Evolutionary conservation across 2,888 invertebrate species (phyloP).

Genomic region (Amiota communis): DNA sequence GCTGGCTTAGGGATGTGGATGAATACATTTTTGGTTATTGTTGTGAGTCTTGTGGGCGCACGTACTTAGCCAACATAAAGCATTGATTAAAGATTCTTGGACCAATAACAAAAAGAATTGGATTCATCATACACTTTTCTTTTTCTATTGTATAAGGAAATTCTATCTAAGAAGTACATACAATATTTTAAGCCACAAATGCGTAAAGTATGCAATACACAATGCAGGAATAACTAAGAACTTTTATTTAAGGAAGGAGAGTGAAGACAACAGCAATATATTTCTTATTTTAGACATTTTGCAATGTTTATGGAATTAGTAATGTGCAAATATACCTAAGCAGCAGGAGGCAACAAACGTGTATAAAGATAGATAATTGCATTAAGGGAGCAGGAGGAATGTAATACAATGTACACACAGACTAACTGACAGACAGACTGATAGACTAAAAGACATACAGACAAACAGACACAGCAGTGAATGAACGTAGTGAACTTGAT

Average conservation of each 20-base stretch:
- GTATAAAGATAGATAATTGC: slow-evolving; percentile 9
- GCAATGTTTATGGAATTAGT: slow-evolving; percentile 66
- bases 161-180: too few species aligned
- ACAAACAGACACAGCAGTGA: slow-evolving; percentile 28
- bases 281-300: slow-evolving; percentile 54
- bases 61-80: too few species aligned
- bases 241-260: neutral
- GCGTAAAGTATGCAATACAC: slow-evolving; percentile 30
- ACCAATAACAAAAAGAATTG: too few species aligned
- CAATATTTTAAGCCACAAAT: neutral
- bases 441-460: slow-evolving; percentile 7
- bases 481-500: slow-evolving; percentile 62
- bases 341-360: slow-evolving; percentile 14
- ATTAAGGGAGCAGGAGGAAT: neutral
- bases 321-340: slow-evolving; percentile 46
- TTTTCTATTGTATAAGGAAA: too few species aligned
- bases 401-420: neutral
- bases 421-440: neutral
- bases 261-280: slow-evolving; percentile 25
- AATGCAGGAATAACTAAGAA: neutral
- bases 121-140: too few species aligned
- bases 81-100: too few species aligned
- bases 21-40: too few species aligned
- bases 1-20: too few species aligned
- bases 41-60: too few species aligned